These are phyloP conservation scores for Eremobia ochroleuca DNA, from an alignment of 2,888 invertebrate species.

Conservation along the genomic window DNA sequence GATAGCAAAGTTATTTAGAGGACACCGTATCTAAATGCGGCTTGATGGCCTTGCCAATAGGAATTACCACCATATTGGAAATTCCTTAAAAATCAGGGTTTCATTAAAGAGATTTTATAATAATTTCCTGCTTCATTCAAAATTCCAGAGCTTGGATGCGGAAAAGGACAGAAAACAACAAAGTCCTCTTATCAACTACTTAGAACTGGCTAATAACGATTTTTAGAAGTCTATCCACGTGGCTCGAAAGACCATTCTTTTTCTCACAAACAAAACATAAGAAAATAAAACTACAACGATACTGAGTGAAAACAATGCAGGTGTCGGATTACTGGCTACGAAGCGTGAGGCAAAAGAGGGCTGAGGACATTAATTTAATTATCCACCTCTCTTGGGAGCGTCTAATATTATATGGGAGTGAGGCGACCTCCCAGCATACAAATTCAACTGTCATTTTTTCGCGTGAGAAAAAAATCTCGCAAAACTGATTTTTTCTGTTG, in stretches of 20 bases:
- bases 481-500: constrained; percentile 83
- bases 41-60: not conserved
- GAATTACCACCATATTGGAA: not conserved
- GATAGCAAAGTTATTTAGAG: not conserved
- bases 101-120: not conserved
- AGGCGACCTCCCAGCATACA: constrained; percentile 83
- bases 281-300: constrained; percentile 75
- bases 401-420: constrained; percentile 88
- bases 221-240: constrained; percentile 5
- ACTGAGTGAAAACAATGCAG: constrained; percentile 87
- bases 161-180: not conserved
- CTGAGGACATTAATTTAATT: constrained; percentile 90
- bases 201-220: not conserved
- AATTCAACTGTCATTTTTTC: constrained; percentile 89
- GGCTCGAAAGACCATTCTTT: constrained; percentile 43
- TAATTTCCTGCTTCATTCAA: constrained; percentile 5
- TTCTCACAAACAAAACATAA: constrained; percentile 67
- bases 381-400: constrained; percentile 86
- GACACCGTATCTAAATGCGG: not conserved
- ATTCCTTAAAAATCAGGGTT: not conserved
- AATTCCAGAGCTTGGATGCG: not conserved
- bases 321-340: constrained; percentile 88
- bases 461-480: constrained; percentile 90
- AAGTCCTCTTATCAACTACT: not conserved
- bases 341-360: constrained; percentile 84